phyloP scores from a whole-genome alignment of 1,140 invertebrate genomes.

The Chionoecetes opilio region DNA sequence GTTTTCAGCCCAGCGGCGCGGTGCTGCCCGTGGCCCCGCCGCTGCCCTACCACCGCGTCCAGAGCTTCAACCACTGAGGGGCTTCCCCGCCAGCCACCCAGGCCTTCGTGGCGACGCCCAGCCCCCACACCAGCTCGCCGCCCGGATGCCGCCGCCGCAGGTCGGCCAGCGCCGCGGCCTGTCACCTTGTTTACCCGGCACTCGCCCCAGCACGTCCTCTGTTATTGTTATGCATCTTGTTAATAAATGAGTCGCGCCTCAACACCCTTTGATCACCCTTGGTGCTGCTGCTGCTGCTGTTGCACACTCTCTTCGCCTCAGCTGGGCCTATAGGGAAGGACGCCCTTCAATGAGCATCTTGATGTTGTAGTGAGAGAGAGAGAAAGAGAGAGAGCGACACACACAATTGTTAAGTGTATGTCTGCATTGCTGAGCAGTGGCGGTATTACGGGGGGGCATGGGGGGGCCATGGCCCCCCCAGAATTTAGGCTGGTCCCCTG shows the following conservation, averaged over 20 bases:
- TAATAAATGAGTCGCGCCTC: slow-evolving; percentile 18
- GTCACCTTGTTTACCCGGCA: neutral
- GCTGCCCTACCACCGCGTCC: slow-evolving; percentile 43
- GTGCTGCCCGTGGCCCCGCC: slow-evolving; percentile 64
- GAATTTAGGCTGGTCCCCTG: no score
- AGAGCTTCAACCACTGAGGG: neutral
- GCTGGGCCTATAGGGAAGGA: no score
- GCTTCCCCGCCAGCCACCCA: neutral
- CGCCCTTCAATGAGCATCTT: no score
- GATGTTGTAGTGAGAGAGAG: no score
- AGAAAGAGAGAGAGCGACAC: no score
- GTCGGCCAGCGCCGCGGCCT: neutral
- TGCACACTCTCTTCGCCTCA: no score
- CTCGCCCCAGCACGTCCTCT: neutral
- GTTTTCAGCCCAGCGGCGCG: slow-evolving; percentile 57
- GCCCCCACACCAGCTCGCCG: neutral
- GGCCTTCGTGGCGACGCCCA: neutral
- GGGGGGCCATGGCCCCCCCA: no score
- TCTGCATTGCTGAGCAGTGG: no score
- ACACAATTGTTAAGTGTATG: no score
- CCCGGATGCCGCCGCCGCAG: neutral
- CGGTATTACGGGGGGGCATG: no score
- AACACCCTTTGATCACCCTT: neutral
- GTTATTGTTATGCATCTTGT: neutral
- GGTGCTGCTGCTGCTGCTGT: no score